These are phyloP conservation scores for Criorhina ranunculi DNA, from an alignment of 2,888 invertebrate species.

Conservation along the genomic window DNA sequence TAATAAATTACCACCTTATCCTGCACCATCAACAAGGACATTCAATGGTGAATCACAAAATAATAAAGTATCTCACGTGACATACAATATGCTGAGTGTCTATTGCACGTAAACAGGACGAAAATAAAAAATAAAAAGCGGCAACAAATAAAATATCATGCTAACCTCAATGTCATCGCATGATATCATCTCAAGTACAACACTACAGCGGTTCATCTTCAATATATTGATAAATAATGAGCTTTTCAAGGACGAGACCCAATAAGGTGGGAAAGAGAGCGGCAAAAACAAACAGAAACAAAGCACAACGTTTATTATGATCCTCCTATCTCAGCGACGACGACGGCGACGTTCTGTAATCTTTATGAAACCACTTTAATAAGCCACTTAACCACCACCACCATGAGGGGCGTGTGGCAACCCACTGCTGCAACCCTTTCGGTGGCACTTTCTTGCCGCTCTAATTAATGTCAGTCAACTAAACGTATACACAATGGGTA, in stretches of 20 bases:
- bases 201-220: slow-evolving; percentile 25
- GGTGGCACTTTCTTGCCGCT: slow-evolving; percentile 79
- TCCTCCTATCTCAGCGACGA: slow-evolving; percentile 16
- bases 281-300: slow-evolving; percentile 1
- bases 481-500: slow-evolving; percentile 46
- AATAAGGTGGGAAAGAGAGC: not conserved
- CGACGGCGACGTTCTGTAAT: slow-evolving; percentile 20
- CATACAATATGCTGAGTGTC: slow-evolving; percentile 9
- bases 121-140: slow-evolving; percentile 24
- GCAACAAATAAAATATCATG: slow-evolving; percentile 43
- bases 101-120: slow-evolving; percentile 42
- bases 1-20: slow-evolving; percentile 56
- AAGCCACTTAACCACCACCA: slow-evolving; percentile 42
- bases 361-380: slow-evolving; percentile 33
- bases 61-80: slow-evolving; percentile 49
- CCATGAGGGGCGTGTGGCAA: not conserved
- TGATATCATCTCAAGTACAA: slow-evolving; percentile 34
- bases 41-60: slow-evolving; percentile 57
- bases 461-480: slow-evolving; percentile 80
- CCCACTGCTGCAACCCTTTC: slow-evolving; percentile 33
- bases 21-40: slow-evolving; percentile 33
- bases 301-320: slow-evolving; percentile 49
- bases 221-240: slow-evolving; percentile 58
- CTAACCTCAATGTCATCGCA: slow-evolving; percentile 47
- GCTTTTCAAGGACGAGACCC: slow-evolving; percentile 48